Evolutionary conservation across 1,140 invertebrate genomes (phyloP).

Genomic region (Danaus melanippus): DNA sequence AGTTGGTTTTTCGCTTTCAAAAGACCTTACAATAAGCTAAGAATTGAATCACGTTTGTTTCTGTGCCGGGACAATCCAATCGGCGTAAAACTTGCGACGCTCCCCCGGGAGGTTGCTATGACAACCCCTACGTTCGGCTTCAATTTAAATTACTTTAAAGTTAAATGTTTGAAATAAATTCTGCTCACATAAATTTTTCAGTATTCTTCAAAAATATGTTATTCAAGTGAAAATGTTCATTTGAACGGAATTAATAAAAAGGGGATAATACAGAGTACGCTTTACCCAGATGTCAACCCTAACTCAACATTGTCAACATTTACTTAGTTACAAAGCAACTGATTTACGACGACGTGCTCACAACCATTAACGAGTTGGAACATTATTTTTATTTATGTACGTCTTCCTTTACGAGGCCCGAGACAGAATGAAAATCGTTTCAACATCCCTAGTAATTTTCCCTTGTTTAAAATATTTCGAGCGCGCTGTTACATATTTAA

Average conservation of each 20-base stretch:
- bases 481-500: not conserved
- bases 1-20: too few species aligned
- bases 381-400: constrained; percentile 12
- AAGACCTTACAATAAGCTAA: constrained; percentile 8
- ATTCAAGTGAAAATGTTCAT: too few species aligned
- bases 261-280: not conserved
- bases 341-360: constrained; percentile 11
- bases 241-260: too few species aligned
- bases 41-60: constrained; percentile 22
- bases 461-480: too few species aligned
- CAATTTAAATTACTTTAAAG: constrained; percentile 2
- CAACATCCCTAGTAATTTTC: too few species aligned
- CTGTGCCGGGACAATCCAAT: constrained; percentile 19
- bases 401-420: constrained; percentile 10
- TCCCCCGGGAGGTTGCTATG: constrained; percentile 16
- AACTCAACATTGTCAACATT: constrained; percentile 10
- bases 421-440: constrained; percentile 7
- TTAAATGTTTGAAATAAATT: too few species aligned
- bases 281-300: constrained; percentile 2
- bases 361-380: constrained; percentile 11
- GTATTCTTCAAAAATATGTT: too few species aligned
- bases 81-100: constrained; percentile 14
- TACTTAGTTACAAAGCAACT: constrained; percentile 14
- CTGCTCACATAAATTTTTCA: too few species aligned
- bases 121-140: constrained; percentile 10